Conservation (phyloP, 2,113 vertebrate genomes). For the Cichladusa arquata region DNA sequence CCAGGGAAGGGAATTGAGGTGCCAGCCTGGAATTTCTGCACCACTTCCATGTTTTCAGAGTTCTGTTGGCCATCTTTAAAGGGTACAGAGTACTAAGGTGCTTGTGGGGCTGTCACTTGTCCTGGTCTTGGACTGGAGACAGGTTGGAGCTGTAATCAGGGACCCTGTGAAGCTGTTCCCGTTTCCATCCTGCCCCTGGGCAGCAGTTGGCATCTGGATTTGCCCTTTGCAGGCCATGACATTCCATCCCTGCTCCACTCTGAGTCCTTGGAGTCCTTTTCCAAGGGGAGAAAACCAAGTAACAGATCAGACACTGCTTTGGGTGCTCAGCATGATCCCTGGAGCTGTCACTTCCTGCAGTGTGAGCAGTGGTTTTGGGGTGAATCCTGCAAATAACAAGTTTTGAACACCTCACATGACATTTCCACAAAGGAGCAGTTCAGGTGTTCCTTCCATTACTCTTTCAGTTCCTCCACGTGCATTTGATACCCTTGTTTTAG, state of each 20-base stretch:
- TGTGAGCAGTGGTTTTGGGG: background rate
- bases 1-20: background rate
- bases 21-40: background rate
- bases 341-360: background rate
- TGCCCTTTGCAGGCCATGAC: background rate
- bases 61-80: background rate
- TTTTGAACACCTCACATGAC: fast-evolving
- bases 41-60: background rate
- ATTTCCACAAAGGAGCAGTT: background rate
- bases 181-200: background rate
- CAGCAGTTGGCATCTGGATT: background rate
- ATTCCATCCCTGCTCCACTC: background rate
- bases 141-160: background rate
- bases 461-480: background rate
- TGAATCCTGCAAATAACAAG: background rate
- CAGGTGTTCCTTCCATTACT: background rate
- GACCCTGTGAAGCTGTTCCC: background rate
- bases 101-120: background rate
- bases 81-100: background rate
- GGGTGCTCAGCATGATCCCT: background rate
- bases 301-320: background rate
- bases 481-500: fast-evolving
- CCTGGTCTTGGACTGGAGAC: background rate
- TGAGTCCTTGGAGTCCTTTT: background rate
- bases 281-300: background rate